Conservation (phyloP, 2,113 vertebrate species). For the Ondatra zibethicus region DNA sequence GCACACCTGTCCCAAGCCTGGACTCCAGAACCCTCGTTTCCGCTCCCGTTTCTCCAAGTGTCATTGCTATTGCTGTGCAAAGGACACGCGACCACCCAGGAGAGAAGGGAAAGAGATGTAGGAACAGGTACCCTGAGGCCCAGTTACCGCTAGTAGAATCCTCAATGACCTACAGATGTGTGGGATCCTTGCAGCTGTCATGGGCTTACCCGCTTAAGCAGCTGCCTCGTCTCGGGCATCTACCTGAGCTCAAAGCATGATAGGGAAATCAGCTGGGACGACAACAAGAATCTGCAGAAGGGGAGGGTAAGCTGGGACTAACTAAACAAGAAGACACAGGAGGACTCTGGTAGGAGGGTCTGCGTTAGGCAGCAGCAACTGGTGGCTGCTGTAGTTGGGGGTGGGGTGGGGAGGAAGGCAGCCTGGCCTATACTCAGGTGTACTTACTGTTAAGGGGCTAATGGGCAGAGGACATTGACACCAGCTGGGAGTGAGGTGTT, state of each 20-base stretch:
- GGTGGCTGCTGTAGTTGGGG: no score
- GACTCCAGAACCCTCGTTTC: rapidly evolving
- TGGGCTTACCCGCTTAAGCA: background rate
- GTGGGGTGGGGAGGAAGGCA: background rate
- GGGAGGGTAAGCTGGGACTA: rapidly evolving
- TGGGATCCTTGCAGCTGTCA: background rate
- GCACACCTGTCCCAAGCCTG: no score
- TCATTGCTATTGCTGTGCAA: no score
- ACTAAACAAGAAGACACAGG: no score
- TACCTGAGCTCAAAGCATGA: background rate
- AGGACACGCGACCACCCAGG: background rate
- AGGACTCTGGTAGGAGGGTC: rapidly evolving
- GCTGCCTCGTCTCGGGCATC: background rate
- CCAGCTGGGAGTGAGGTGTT: background rate
- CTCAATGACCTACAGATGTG: background rate
- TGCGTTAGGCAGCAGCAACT: rapidly evolving
- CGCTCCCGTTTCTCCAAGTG: background rate
- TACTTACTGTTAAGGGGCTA: background rate
- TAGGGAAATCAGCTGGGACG: background rate
- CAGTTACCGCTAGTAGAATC: background rate
- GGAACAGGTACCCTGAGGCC: background rate
- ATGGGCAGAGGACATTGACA: background rate
- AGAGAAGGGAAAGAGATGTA: background rate
- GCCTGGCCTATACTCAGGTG: background rate
- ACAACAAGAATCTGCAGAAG: rapidly evolving